Evolutionary conservation across 2,113 vertebrate genomes (phyloP), one percentile per base, ranked within the genome.

Genomic region (Oncorhynchus gorbuscha): DNA sequence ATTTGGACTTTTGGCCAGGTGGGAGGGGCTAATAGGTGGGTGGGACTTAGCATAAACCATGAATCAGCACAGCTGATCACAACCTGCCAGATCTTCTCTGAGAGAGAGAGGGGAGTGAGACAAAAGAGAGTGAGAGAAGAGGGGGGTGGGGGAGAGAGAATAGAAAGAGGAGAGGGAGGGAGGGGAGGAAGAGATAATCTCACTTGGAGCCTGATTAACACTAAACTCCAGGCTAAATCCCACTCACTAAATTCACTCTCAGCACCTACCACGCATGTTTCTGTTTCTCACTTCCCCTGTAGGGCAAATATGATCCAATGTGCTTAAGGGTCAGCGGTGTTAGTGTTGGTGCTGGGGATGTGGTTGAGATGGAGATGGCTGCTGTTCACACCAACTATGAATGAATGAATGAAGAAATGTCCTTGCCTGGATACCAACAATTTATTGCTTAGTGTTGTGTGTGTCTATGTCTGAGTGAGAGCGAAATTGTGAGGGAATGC

Each of bases 171-270:
- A 35, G 35, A 35, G 35, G 6, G 35, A 35, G 49, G 12, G 49
- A 51, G n/a, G 49, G 51, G 14, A 51, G 49, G 14, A 4, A 51
- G 84, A 86, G 89, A 88, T 92, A 92, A 92, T 91, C 91, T 88
- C 59, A 84, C 76, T 86, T 87, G 86, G 78, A 89, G 83, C 79
- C 79, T 84, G 89, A 91, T 91, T 92, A 89, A 87, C 89, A 90
- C 85, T 91, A 90, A 92, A 92, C 88, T 89, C 88, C 88, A 75
- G 82, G 51, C 84, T 92, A 92, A 92, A 87, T 90, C 90, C 84
- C 83, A 18, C 51, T 55, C 14, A 55, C 51, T 90, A 90, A 92
- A 81, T 89, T 89, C 87, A 28, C 66, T 76, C 83, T 81, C 81
- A 78, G 89, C 76, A 75, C 77, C 82, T 84, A 89, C 86, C 85